phyloP scores from a whole-genome alignment of 1,140 invertebrate genomes.

The Vanessa atalanta region DNA sequence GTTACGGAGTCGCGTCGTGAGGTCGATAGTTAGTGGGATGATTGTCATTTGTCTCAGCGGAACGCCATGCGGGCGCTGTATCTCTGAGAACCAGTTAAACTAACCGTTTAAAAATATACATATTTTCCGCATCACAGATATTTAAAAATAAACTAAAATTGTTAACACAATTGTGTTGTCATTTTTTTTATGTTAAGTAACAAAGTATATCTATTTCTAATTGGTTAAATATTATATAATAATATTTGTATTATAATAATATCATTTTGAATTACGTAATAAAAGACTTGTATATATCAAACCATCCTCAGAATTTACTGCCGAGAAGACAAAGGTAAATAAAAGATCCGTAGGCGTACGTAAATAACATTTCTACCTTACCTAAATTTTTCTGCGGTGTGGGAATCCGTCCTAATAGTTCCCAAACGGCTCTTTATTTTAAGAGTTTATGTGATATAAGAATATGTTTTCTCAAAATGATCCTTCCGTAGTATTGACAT shows the following conservation, averaged over 20 bases:
- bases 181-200: too few relatives aligned
- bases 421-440: conserved; percentile 61
- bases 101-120: background rate
- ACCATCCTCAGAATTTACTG: background rate
- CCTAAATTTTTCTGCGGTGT: conserved; percentile 11
- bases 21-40: conserved; percentile 25
- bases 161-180: too few relatives aligned
- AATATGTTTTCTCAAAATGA: conserved; percentile 71
- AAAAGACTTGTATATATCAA: background rate
- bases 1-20: conserved; percentile 21
- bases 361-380: conserved; percentile 4
- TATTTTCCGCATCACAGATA: too few relatives aligned
- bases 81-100: background rate
- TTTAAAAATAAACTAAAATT: too few relatives aligned
- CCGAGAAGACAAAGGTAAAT: conserved; percentile 1
- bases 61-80: background rate
- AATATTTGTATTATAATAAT: background rate
- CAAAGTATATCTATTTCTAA: too few relatives aligned
- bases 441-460: conserved; percentile 65
- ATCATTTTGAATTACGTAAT: background rate
- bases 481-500: conserved; percentile 67
- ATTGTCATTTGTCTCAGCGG: conserved; percentile 12
- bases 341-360: conserved; percentile 8
- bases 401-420: conserved; percentile 65
- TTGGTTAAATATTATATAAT: too few relatives aligned